phyloP scores from a whole-genome alignment of 1,140 invertebrate species.

The Drosophila nannoptera region DNA sequence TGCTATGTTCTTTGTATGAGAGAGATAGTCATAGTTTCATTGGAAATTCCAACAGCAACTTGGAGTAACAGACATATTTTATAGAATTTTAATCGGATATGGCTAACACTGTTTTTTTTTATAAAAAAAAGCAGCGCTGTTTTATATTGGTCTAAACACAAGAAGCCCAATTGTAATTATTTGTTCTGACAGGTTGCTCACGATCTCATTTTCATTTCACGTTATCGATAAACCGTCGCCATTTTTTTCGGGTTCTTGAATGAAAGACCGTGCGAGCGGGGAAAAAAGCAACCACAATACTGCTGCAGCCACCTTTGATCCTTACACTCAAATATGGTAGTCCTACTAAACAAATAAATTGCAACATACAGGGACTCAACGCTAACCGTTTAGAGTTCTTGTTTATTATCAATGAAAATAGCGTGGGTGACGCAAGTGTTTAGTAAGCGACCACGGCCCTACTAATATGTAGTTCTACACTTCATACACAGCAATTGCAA shows the following conservation, averaged over 20 bases:
- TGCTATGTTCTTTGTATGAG: constrained; percentile 41
- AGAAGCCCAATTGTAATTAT: background rate
- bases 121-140: background rate
- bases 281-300: constrained; percentile 71
- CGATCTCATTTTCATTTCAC: constrained; percentile 50
- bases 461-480: constrained; percentile 3
- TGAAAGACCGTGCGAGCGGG: constrained; percentile 50
- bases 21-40: constrained; percentile 55
- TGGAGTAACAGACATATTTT: constrained; percentile 50
- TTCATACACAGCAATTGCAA: constrained; percentile 54
- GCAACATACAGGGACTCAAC: constrained; percentile 13
- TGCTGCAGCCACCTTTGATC: constrained; percentile 41
- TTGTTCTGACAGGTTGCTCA: constrained; percentile 57
- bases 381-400: constrained; percentile 29
- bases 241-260: constrained; percentile 68
- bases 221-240: constrained; percentile 75
- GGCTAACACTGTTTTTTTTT: background rate
- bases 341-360: constrained; percentile 41
- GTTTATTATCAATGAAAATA: constrained; percentile 38
- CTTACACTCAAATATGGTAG: constrained; percentile 35
- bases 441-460: constrained; percentile 38
- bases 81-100: constrained; percentile 18
- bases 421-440: constrained; percentile 68
- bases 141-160: background rate
- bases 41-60: constrained; percentile 75